Evolutionary conservation across 1,140 invertebrate genomes (phyloP), one percentile per base, ranked within the genome.

Genomic region (Psilanteris sp.): DNA sequence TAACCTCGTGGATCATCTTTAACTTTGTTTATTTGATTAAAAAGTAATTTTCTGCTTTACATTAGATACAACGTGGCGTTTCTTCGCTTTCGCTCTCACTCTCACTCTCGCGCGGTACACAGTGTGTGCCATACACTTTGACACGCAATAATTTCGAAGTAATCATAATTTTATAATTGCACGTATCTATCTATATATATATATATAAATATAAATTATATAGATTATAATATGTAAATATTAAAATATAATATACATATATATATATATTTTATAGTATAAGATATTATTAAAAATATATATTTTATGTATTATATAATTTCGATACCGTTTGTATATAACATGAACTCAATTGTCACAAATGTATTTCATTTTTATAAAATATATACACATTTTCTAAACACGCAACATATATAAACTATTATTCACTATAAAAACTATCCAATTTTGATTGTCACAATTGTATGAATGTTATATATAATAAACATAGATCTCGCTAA

Each of bases 1-100:
- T 81, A 84, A 87, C 79, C 50, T 83, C 82, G 80, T 80, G 81
- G 78, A 84, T 85, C 72, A 81, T 79, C 79, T 83, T 87, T 78
- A 83, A 86, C 70, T 85, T 83, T 79, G 52, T 83, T 83, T 83
- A 85, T 84, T 80, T 81, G 78, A 77, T 81, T 75, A 39, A 79
- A 84, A 50, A 74, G 70, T 77, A 39, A 48, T 54, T 74, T 57
- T 48, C 52, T 59, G 18, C 82, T 84, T 77, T 85, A 87, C 85
- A 87, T 83, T 72, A 82, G 70, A 66, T 85, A 85, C 84, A 87
- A 79, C 79, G 78, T 73, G 66, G 50, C 46, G 43, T 68, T n/a
- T n/a, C 62, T 81, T 78, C 77, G 44, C 74, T 84, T 71, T 80
- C 81, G 81, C 83, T 83, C 79, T 81, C 83, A 82, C 80, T 85